phyloP scores from a whole-genome alignment of 2,888 invertebrate genomes.

The Rhaphigaster nebulosa region DNA sequence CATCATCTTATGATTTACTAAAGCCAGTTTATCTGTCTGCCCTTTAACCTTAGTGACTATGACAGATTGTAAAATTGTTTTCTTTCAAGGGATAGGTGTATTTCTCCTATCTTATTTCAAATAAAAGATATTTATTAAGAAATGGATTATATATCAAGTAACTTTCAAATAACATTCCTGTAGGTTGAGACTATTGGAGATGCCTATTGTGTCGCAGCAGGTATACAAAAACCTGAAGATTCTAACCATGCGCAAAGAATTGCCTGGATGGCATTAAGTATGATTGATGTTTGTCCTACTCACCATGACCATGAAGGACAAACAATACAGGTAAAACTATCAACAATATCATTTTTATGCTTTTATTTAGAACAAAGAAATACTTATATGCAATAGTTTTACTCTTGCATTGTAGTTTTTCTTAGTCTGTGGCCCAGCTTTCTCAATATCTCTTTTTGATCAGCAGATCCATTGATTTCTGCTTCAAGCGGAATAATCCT shows the following conservation, averaged over 20 bases:
- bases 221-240: constrained; percentile 86
- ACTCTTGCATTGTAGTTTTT: too few relatives aligned
- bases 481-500: too few relatives aligned
- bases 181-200: constrained; percentile 97
- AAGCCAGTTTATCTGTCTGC: neutral
- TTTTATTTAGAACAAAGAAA: too few relatives aligned
- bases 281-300: constrained; percentile 90
- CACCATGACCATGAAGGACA: constrained; percentile 93
- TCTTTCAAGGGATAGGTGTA: neutral
- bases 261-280: constrained; percentile 95
- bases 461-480: too few relatives aligned
- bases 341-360: too few relatives aligned
- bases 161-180: constrained; percentile 17
- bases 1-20: neutral
- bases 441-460: too few relatives aligned
- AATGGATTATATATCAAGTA: neutral
- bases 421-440: too few relatives aligned
- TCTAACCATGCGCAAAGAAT: constrained; percentile 92
- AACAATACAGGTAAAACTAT: constrained; percentile 81
- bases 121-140: neutral
- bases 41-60: neutral
- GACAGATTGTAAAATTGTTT: neutral
- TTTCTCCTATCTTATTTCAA: neutral
- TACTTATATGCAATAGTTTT: too few relatives aligned
- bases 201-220: constrained; percentile 96